These are phyloP conservation scores for Pyrochroa serraticornis DNA, from an alignment of 2,888 invertebrate species.

Conservation along the genomic window DNA sequence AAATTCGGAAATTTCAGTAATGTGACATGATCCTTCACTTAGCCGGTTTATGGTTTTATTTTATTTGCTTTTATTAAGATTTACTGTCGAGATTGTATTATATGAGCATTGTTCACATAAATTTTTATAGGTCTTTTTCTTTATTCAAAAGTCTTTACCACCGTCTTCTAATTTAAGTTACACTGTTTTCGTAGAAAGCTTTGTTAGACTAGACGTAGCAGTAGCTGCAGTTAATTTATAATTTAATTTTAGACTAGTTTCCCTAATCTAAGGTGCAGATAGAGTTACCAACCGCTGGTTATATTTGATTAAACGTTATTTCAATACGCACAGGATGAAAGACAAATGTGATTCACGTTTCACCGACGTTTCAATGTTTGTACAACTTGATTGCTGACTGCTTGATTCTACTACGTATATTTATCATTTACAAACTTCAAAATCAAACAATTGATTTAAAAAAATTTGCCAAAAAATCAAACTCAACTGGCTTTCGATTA, in stretches of 20 bases:
- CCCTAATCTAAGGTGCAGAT: not conserved
- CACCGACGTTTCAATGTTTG: constrained; percentile 26
- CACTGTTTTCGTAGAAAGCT: too few species aligned
- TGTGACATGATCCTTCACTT: constrained; percentile 23
- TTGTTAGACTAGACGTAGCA: too few species aligned
- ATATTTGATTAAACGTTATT: constrained; percentile 27
- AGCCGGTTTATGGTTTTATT: constrained; percentile 25
- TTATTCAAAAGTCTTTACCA: too few species aligned
- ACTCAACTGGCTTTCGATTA: too few species aligned
- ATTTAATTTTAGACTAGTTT: too few species aligned
- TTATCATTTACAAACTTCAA: constrained; percentile 27
- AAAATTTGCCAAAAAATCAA: not conserved
- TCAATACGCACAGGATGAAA: constrained; percentile 21
- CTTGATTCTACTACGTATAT: constrained; percentile 22
- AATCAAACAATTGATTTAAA: constrained; percentile 11
- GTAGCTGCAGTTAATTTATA: too few species aligned
- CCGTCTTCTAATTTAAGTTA: too few species aligned
- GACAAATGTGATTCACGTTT: constrained; percentile 30
- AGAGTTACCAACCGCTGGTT: constrained; percentile 11
- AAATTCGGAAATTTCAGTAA: constrained; percentile 24
- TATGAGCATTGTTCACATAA: constrained; percentile 17
- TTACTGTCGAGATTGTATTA: constrained; percentile 19
- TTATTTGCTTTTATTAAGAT: constrained; percentile 25
- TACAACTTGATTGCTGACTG: constrained; percentile 29
- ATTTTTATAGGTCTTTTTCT: constrained; percentile 16